phyloP scores from a whole-genome alignment of 2,113 vertebrate species.

The Candoia aspera region DNA sequence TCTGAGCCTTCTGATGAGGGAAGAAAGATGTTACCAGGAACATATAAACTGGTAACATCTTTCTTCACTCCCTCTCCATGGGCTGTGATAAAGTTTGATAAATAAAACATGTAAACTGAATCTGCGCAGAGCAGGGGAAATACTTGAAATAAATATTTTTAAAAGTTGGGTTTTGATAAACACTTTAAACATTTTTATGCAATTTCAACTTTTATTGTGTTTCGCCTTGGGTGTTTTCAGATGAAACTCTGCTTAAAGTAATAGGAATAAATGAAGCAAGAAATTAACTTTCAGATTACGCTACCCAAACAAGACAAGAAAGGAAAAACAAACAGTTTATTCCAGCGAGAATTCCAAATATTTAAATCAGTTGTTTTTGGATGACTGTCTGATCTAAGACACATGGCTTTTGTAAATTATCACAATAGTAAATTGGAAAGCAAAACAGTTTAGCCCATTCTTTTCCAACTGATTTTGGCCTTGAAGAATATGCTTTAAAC shows the following conservation, averaged over 20 bases:
- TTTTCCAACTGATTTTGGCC: neutral
- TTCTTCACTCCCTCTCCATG: too few relatives aligned
- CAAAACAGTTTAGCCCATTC: neutral
- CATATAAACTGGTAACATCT: neutral
- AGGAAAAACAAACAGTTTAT: neutral
- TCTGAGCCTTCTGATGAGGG: neutral
- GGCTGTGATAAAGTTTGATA: too few relatives aligned
- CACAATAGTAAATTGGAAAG: neutral
- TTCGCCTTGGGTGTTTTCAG: neutral
- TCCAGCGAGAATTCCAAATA: conserved; percentile 1
- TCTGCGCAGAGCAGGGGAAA: neutral
- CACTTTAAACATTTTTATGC: neutral
- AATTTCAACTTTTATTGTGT: neutral
- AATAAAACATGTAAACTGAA: neutral
- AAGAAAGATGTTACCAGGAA: neutral
- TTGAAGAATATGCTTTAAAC: neutral
- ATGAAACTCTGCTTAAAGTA: neutral
- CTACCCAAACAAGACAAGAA: neutral
- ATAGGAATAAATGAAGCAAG: neutral
- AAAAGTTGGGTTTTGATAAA: neutral
- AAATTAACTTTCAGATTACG: neutral
- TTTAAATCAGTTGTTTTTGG: neutral
- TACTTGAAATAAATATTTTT: neutral
- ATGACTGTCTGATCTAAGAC: neutral
- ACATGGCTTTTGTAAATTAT: neutral